Base-by-base conservation (phyloP, 2,888 invertebrate genomes). In the Drosophila vallismaia region DNA sequence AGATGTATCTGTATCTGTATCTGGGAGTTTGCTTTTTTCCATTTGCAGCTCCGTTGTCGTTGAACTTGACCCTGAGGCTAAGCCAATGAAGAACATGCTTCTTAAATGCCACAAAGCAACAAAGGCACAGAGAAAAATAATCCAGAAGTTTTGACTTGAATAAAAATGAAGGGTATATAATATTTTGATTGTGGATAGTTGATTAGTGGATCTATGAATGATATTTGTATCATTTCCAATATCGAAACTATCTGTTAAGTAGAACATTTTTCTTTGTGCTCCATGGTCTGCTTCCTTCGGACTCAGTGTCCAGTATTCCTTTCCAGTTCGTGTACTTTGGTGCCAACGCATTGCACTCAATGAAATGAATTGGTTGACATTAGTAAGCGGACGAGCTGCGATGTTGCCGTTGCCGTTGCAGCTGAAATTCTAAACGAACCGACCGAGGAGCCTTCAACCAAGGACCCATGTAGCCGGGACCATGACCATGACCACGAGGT, bases 261-360 rank as follows among this genome's bases (percentile, higher is more conserved):
- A 8, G 2, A 14, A 2, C 7, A 42, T 42, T 24, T 44, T 44
- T 1, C 24, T 19, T 3, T 19, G 1, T 4, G 7, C 9, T 10
- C 2, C 3, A 42, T 9, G 1, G 2, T 5, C 29, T 9, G 38
- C 63, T 60, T 46, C 46, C 46, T 46, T 60, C 12, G n/a, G 46
- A 42, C 33, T 31, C 53, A 48, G 38, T 50, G 38, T 64, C 26
- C 42, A 28, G 46, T 46, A 48, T 31, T 55, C 2, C 2, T 29
- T 31, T 40, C 14, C 19, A n/a, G 40, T 69, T 60, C 36, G 71
- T 46, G 46, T 71, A 60, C 24, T n/a, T 28, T 56, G 50, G 86
- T 85, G 86, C 86, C 88, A 86, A 83, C 87, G 87, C 88, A 71
- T 58, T 75, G 86, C 81, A 84, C 78, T 88, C 88, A 83, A 88